Conservation (phyloP, 37 sponge, comb jelly and placozoan species). For the Geodia barretti region DNA sequence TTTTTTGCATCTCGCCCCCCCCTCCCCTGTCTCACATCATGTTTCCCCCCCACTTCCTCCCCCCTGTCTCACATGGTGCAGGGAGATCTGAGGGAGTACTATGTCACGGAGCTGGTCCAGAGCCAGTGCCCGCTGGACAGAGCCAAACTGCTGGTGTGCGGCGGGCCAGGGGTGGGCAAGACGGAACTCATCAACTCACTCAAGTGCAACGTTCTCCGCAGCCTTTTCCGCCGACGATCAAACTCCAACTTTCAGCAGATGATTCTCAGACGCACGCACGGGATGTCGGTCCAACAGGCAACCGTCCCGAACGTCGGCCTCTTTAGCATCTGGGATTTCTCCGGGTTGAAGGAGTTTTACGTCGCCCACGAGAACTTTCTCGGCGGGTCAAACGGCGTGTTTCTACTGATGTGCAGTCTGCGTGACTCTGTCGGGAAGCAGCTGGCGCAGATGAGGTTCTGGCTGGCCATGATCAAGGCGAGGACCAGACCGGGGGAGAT, state of each 20-base stretch:
- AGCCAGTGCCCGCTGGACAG: slow-evolving; percentile 35
- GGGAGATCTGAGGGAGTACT: slow-evolving; percentile 46
- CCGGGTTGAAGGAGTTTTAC: slow-evolving; percentile 77
- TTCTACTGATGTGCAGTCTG: slow-evolving; percentile 71
- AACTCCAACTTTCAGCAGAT: slow-evolving; percentile 38
- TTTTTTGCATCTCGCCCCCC: neutral
- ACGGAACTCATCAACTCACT: slow-evolving; percentile 79
- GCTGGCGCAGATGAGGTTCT: slow-evolving; percentile 65
- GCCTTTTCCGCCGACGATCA: slow-evolving; percentile 69
- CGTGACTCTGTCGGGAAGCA: slow-evolving; percentile 57
- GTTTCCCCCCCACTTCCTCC: neutral
- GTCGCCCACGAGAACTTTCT: slow-evolving; percentile 75
- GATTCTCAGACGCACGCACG: slow-evolving; percentile 50
- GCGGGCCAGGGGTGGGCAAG: slow-evolving; percentile 84
- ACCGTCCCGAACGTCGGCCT: slow-evolving; percentile 65
- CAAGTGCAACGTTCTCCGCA: slow-evolving; percentile 55
- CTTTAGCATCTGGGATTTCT: slow-evolving; percentile 92
- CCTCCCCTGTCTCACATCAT: neutral
- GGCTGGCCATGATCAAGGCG: slow-evolving; percentile 82
- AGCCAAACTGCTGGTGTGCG: slow-evolving; percentile 86
- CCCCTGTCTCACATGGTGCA: neutral
- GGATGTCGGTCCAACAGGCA: slow-evolving; percentile 50
- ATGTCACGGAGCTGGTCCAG: slow-evolving; percentile 60
- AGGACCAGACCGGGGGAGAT: slow-evolving; percentile 42
- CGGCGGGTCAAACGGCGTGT: slow-evolving; percentile 50